Base-by-base conservation (phyloP, 2,797 vertebrate species). In the Acrossocheilus fasciatus region DNA sequence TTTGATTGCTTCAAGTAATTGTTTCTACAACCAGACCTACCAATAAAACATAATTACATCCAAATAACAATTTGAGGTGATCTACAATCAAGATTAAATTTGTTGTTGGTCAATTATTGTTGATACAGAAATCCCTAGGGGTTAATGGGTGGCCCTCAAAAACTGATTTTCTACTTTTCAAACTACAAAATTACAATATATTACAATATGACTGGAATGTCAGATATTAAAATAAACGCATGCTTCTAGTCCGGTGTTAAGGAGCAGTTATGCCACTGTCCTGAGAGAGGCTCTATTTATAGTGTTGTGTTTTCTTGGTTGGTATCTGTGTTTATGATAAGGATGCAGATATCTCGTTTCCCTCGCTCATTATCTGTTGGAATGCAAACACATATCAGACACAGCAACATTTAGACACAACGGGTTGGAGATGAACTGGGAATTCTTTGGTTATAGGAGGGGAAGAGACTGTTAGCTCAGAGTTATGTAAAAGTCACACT, bases 331-430 rank as follows among this genome's bases (percentile, higher is more conserved):
- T 54, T 89, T 81, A 91, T 92, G 92, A 91, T 90, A 92, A 89
- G 90, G 79, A 83, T 30, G 50, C 18, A 45, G 87, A 54, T 93
- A 91, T 93, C 90, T 70, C 26, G 69, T 85, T 91, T 92, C 90
- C 92, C 91, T 89, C 75, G 84, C 91, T 82, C 75, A 85, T 92
- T 95, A 95, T 95, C 94, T 91, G 45, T 45, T 80, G 93, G 94
- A 95, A 95, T 95, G 93, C 83, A 85, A 86, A 76, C 57, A 39
- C 78, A 70, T 86, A 90, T 91, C 59, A 50, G 84, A 86, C 76
- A 17, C 82, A 70, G 90, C 91, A 47, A 80, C 52, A 68, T 91
- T 94, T 92, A 89, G 90, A 89, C 90, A 79, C 86, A 18, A 15
- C 69, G 80, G 89, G 8, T 54, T 86, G 81, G 81, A 82, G 85